phyloP scores from a whole-genome alignment of 1,140 invertebrate genomes.

The Rhysida immarginata region DNA sequence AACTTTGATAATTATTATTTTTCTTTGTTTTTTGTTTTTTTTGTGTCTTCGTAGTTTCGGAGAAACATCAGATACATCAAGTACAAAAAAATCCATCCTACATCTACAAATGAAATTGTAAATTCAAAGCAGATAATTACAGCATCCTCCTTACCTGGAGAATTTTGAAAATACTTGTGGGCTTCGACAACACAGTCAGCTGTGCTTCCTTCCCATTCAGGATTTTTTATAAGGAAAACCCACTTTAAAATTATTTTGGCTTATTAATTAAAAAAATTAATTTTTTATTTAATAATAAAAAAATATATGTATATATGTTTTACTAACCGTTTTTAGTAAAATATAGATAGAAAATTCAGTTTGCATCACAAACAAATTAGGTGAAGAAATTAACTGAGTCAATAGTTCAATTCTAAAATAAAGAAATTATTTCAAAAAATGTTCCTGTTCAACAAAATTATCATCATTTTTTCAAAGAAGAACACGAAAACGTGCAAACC shows the following conservation, averaged over 20 bases:
- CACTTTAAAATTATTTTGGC: no score
- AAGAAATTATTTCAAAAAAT: background rate
- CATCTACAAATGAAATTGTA: no score
- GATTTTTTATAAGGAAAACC: slow-evolving; percentile 38
- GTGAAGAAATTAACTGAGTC: slow-evolving; percentile 43
- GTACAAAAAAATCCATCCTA: no score
- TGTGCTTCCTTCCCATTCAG: slow-evolving; percentile 23
- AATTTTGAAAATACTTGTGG: slow-evolving; percentile 31
- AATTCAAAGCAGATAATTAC: no score
- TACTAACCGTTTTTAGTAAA: slow-evolving; percentile 39
- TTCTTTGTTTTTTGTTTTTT: no score
- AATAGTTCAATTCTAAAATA: slow-evolving; percentile 41
- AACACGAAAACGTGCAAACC: slow-evolving; percentile 22
- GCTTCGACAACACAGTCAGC: slow-evolving; percentile 25
- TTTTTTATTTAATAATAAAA: no score
- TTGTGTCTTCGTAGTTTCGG: no score
- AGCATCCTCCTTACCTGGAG: background rate
- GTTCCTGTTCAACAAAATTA: background rate
- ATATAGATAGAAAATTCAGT: slow-evolving; percentile 67
- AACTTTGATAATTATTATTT: no score
- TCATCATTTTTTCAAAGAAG: slow-evolving; percentile 3
- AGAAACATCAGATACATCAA: no score
- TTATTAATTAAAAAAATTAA: slow-evolving; percentile 7
- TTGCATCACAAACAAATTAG: slow-evolving; percentile 56
- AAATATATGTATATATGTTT: no score